phyloP scores from a whole-genome alignment of 2,797 vertebrate genomes.

The Lacerta agilis region DNA sequence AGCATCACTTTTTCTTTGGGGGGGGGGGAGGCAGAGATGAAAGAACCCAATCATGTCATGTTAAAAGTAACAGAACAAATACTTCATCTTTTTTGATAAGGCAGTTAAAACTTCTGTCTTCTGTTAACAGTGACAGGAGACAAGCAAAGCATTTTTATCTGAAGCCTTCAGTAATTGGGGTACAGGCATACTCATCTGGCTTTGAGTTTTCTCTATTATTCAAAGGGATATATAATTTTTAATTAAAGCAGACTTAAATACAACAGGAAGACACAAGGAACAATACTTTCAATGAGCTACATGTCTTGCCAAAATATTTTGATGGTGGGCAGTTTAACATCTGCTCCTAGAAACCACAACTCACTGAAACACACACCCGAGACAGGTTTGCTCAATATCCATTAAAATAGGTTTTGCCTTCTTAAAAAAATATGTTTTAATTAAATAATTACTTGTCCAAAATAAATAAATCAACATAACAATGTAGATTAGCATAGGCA shows the following conservation, averaged over 20 bases:
- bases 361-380: too few species aligned
- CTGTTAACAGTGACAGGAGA: constrained; percentile 57
- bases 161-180: neutral
- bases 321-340: neutral
- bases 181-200: constrained; percentile 13
- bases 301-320: neutral
- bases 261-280: neutral
- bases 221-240: constrained; percentile 14
- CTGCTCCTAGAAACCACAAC: neutral
- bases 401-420: too few species aligned
- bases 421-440: too few species aligned
- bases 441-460: too few species aligned
- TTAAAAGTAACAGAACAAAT: constrained; percentile 54
- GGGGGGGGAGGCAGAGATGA: neutral
- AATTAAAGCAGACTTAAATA: neutral
- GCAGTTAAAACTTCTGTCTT: constrained; percentile 45
- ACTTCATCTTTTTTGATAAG: neutral
- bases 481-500: too few species aligned
- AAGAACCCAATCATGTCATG: constrained; percentile 6
- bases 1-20: too few species aligned
- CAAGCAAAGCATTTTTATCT: constrained; percentile 51
- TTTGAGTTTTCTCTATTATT: constrained; percentile 22
- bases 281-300: neutral
- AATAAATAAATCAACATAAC: too few species aligned
- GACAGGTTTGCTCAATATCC: neutral